Base-by-base conservation (phyloP, 2,888 invertebrate species). In the Brenthis daphne region DNA sequence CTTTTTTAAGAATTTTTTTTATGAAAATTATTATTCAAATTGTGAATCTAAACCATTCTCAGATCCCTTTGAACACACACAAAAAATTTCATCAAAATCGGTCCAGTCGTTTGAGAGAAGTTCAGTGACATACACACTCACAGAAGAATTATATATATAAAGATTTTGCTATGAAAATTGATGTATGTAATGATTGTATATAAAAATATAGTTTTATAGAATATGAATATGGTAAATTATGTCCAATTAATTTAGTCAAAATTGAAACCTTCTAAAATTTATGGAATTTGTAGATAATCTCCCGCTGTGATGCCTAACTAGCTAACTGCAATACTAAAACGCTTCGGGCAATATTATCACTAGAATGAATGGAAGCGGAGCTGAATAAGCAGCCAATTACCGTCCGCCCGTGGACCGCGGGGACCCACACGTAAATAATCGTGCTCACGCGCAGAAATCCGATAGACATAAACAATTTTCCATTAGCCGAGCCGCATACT, bases 311-410 rank as follows among this genome's bases (percentile, higher is more conserved):
- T 79, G 80, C 80, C 77, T 77, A 76, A 76, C 75, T 78, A 82
- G 83, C 82, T 84, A 78, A 81, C 76, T 75, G 79, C 79, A 72
- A 76, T 77, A 76, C 81, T 76, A 79, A 64, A 69, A 83, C 79
- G 74, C 76, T 76, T 78, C 77, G 76, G 83, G 84, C 84, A 81
- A 82, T 82, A 85, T 88, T 90, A 89, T 90, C 89, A 82, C 79
- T 81, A 80, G 84, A 87, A 90, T 92, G 88, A 90, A 90, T 90
- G 90, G 88, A 86, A 79, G 85, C 84, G 88, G 89, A 90, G 89
- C 83, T 86, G 85, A 85, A 87, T 88, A 87, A 86, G 85, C 86
- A 86, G 85, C 86, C 90, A 90, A 90, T 90, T 90, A 90, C 85
- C 80, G 83, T 77, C 77, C 78, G 78, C 76, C 81, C 83, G 82